Base-by-base conservation (phyloP, 2,888 invertebrate genomes). In the Harmothoe impar region DNA sequence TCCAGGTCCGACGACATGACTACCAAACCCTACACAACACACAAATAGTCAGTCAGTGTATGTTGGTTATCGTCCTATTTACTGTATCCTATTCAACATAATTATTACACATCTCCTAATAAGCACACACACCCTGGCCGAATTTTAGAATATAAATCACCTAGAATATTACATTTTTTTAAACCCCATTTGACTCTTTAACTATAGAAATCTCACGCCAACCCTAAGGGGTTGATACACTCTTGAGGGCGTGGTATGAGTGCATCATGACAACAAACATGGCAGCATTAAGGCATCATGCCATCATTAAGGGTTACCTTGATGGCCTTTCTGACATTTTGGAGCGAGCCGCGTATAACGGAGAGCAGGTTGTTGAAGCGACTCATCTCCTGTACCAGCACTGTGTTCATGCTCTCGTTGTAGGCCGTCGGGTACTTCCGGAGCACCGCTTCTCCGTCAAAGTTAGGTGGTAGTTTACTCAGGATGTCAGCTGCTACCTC, bases 1-100 rank as follows among this genome's bases (percentile, higher is more conserved):
- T 99, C 99, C 89, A 98, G 97, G 93, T 97, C 97, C 86, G 97
- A 96, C 1, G 98, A 98, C 97, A 99, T 97, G 0, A 98, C 98
- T 93, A 98, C 98, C 84, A 98, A 96, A 93, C 98, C 98, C 98
- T 95, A 89, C 25, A 68, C 51, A 72, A 25, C 12, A n/a, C n/a
- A n/a, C 72, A 89, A n/a, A 84, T 33, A 43, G 23, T 5, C 25
- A 77, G 20, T 77, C 68, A 52, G 12, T 10, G 54, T n/a, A n/a
- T n/a, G n/a, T n/a, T n/a, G n/a, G 17, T 15, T 52, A 52, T 52
- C 54, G 54, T 52, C 10, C 17, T 52, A 17, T 52, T 52, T 52
- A 52, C 17, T 17, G 17, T 52, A 52, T 52, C 54, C 54, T 17
- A 52, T 52, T 10, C 10, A 17, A 52, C 54, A 52, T 52, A 52